These are phyloP conservation scores for Machaerirhynchus nigripectus DNA, from an alignment of 2,113 vertebrate species.

Conservation along the genomic window DNA sequence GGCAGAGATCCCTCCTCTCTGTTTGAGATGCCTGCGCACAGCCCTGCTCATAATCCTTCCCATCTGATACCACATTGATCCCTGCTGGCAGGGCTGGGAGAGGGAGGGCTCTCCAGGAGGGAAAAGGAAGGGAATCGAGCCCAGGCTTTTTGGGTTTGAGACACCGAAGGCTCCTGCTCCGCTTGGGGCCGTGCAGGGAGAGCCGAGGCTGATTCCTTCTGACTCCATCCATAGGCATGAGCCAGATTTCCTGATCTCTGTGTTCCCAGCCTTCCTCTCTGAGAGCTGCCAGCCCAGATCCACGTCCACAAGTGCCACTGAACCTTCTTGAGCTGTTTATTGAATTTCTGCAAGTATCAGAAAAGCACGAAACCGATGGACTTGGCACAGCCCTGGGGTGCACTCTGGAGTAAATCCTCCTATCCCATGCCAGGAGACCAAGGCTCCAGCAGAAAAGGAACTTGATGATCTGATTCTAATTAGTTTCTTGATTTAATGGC, in stretches of 20 bases:
- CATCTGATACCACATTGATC: not conserved
- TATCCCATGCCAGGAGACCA: not conserved
- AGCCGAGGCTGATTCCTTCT: not conserved
- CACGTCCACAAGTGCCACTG: not conserved
- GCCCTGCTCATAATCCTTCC: not conserved
- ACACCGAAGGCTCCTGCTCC: not conserved
- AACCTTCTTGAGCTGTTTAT: not conserved
- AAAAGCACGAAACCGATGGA: accelerated
- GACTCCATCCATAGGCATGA: not conserved
- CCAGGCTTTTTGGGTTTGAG: not conserved
- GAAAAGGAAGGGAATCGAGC: not conserved
- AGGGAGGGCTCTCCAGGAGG: not conserved
- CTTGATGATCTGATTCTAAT: conserved; percentile 38
- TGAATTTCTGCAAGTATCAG: not conserved
- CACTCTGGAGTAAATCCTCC: not conserved
- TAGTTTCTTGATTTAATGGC: conserved; percentile 42
- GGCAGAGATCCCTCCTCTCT: not conserved
- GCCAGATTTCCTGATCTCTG: not conserved
- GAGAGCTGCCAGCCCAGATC: not conserved
- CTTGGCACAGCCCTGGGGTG: not conserved
- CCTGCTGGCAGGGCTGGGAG: not conserved
- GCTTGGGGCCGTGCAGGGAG: not conserved
- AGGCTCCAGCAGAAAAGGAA: not conserved
- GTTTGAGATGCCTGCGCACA: not conserved
- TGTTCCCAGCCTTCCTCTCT: not conserved